A percentile compares a stretch with the other conserved stretches of the same genome.
Conservation (phyloP, 2,797 vertebrate species). For the Neostethus bicornis region DNA sequence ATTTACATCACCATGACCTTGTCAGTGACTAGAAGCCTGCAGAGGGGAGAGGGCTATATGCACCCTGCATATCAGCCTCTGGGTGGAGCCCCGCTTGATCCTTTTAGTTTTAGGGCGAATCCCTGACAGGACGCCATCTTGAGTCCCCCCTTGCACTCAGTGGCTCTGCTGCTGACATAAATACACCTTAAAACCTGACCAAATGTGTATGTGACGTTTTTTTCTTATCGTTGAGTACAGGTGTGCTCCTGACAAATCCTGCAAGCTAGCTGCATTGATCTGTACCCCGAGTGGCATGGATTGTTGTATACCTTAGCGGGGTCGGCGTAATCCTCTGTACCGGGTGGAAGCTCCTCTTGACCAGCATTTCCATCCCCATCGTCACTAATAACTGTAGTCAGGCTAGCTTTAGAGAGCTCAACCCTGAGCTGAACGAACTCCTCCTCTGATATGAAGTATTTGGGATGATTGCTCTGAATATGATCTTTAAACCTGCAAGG, state of each 20-base stretch:
- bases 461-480: conserved; percentile 92
- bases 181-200: conserved; percentile 82
- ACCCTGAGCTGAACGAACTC: conserved; percentile 92
- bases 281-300: conserved; percentile 9
- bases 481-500: conserved; percentile 93
- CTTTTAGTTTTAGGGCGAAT: conserved; percentile 69
- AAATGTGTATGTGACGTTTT: conserved; percentile 55
- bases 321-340: conserved; percentile 91
- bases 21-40: conserved; percentile 78
- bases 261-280: conserved; percentile 39
- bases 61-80: conserved; percentile 79
- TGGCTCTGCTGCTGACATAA: conserved; percentile 83
- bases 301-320: conserved; percentile 90
- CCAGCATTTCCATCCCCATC: conserved; percentile 74
- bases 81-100: conserved; percentile 70
- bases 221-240: conserved; percentile 68
- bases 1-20: conserved; percentile 82
- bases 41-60: conserved; percentile 72
- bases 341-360: conserved; percentile 87
- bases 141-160: conserved; percentile 77
- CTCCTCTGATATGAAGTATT: conserved; percentile 90
- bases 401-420: conserved; percentile 88
- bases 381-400: conserved; percentile 74
- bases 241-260: conserved; percentile 65
- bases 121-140: conserved; percentile 80